Percentiles rank a stretch among this genome's conserved stretches.
Conservation (phyloP, 2,888 invertebrate genomes). For the Folsomia manolachei region DNA sequence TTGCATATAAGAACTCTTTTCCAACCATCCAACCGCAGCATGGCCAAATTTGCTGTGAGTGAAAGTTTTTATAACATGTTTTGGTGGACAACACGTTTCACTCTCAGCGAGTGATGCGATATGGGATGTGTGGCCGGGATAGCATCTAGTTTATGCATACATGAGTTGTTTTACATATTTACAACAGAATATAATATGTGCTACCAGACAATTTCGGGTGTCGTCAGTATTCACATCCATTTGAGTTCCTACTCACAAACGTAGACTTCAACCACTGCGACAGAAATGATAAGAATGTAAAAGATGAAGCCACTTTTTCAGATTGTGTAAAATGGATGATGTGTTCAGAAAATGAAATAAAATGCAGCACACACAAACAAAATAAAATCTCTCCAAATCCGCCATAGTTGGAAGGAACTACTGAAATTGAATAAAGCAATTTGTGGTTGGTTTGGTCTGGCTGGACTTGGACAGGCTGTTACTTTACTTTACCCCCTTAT, state of each 20-base stretch:
- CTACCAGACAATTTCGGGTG: neutral
- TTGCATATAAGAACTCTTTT: too few species aligned
- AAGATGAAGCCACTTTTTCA: slow-evolving; percentile 5
- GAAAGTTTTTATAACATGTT: neutral
- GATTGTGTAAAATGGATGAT: slow-evolving; percentile 10
- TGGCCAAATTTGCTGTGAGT: neutral
- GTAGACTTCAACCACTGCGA: neutral
- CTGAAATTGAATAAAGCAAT: slow-evolving; percentile 1
- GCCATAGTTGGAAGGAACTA: neutral
- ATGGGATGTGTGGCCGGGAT: neutral
- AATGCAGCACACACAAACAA: neutral
- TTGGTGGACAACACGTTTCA: neutral
- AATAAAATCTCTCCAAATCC: neutral
- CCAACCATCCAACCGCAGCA: too few species aligned
- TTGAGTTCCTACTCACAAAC: neutral
- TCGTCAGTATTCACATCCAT: neutral
- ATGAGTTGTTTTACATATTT: slow-evolving; percentile 7
- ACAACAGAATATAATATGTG: neutral
- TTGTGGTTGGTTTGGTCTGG: neutral
- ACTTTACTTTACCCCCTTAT: too few species aligned
- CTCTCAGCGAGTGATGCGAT: neutral
- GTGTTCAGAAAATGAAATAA: slow-evolving; percentile 3
- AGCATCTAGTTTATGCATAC: slow-evolving; percentile 2
- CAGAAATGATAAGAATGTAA: neutral
- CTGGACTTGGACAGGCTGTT: slow-evolving; percentile 7